phyloP scores from a whole-genome alignment of 30 jellyfish, hydroid and myxozoan genomes.

The Pseudorhiza aurosa region DNA sequence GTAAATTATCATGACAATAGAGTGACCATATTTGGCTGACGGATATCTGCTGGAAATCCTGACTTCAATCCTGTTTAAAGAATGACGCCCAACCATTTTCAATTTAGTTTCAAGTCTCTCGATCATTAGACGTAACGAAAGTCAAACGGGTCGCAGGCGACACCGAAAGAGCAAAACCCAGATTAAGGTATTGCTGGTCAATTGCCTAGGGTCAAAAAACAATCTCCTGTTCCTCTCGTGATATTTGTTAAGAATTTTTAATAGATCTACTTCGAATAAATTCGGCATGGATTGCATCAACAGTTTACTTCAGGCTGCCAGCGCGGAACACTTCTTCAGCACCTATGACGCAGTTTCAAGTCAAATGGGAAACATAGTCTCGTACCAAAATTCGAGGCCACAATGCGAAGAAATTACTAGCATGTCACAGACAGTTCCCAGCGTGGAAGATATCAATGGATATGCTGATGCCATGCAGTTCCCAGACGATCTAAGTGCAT shows the following conservation, averaged over 20 bases:
- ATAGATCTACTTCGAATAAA: conserved; percentile 22
- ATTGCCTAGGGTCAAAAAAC: conserved; percentile 74
- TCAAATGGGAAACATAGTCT: conserved; percentile 13
- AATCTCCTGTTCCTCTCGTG: conserved; percentile 43
- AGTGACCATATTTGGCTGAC: conserved; percentile 31
- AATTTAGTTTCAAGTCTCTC: conserved; percentile 29
- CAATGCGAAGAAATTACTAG: conserved; percentile 73
- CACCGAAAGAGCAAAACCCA: conserved; percentile 73
- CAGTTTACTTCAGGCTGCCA: conserved; percentile 94
- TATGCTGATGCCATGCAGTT: conserved; percentile 79
- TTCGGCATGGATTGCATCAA: conserved; percentile 77
- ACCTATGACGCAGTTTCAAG: conserved; percentile 69
- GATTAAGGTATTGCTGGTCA: conserved; percentile 81
- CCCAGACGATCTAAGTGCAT: conserved; percentile 64
- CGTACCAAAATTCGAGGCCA: conserved; percentile 63
- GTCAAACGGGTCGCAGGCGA: conserved; percentile 82
- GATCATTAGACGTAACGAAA: conserved; percentile 1
- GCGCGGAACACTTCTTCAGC: conserved; percentile 93
- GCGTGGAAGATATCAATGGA: conserved; percentile 71
- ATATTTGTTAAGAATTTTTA: conserved; percentile 4
- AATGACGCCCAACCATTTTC: conserved; percentile 46
- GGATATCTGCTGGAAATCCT: conserved; percentile 13
- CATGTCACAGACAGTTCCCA: conserved; percentile 93
- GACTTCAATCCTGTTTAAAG: conserved; percentile 18
- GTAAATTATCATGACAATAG: conserved; percentile 38